Percentiles rank a stretch among this genome's conserved stretches.
Evolutionary conservation across 2,888 invertebrate species (phyloP).

Genomic region (Polyommatus icarus): DNA sequence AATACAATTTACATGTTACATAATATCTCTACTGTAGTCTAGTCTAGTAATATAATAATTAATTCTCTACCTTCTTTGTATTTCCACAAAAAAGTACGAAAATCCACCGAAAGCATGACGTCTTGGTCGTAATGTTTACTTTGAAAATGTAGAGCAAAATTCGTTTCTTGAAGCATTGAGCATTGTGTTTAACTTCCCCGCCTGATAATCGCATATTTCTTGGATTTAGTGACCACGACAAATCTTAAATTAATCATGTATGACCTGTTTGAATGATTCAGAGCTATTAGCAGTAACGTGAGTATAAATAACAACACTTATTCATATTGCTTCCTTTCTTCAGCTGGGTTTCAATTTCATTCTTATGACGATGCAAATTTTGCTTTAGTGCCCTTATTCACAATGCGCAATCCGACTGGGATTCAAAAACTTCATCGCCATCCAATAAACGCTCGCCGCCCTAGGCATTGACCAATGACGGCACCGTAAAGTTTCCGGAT

Average conservation of each 20-base stretch:
- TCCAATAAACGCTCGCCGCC: no score
- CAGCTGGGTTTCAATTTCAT: neutral
- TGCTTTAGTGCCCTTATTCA: no score
- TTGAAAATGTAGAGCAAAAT: slow-evolving; percentile 1
- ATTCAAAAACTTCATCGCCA: no score
- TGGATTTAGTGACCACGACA: slow-evolving; percentile 1
- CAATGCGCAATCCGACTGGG: no score
- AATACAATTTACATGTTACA: neutral
- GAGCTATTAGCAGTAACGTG: neutral
- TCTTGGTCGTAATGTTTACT: neutral
- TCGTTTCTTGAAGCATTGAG: neutral
- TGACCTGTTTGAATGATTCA: neutral
- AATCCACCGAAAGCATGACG: no score
- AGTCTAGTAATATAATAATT: neutral
- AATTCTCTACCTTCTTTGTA: neutral
- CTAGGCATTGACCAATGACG: no score
- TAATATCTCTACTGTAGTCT: neutral
- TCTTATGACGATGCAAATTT: no score
- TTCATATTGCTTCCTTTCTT: neutral
- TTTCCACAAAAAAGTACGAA: no score
- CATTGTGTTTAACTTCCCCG: no score
- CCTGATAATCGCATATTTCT: neutral
- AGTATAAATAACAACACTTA: neutral
- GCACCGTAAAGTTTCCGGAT: no score
- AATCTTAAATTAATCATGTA: slow-evolving; percentile 9